Evolutionary conservation across 2,113 vertebrate species (phyloP), one percentile per base, ranked within the genome.

Genomic region (Pterocles burchelli): DNA sequence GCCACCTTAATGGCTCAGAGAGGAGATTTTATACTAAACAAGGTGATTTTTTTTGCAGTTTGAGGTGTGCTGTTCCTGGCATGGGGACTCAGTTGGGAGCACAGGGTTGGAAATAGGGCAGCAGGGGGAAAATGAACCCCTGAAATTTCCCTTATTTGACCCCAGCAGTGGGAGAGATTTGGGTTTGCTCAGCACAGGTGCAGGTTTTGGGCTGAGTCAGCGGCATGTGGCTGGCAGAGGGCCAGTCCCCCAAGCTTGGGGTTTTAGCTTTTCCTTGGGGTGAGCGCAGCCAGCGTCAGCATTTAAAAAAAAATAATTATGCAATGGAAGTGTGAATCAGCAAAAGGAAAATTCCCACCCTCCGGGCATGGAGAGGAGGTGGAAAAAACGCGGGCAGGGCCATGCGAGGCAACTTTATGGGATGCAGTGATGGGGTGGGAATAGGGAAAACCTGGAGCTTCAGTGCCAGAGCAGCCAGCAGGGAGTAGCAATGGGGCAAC

Each of bases 271-370:
- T 84, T 75, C 85, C 90, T 88, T 45, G 85, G 78, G 85, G 74
- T 38, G 49, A 95, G 66, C 2, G 1, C 25, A 62, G 82, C 38
- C 86, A 62, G 70, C 43, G 1, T 71, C 94, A 90, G 85, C 0
- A 4, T 77, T 91, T 68, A 66, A 66, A 78, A 84, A 43, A 66
- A 45, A 29, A 16, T 29, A 62, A 55, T 43, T 73, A 92, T 2
- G 10, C 5, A 11, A 61, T 1, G 1, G 67, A 92, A 68, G 84
- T 2, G 20, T 92, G 93, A 96, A 90, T 90, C 91, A 96, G 91
- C 91, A 91, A 89, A 43, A 94, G 91, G 91, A 96, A 96, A 95
- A 95, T 96, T 94, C 84, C 84, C 84, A 89, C 38, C 17, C 13
- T 36, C 17, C 2, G 1, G 43, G 45, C 21, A 90, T 29, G 54